Evolutionary conservation across 2,797 vertebrate species (phyloP), one percentile per base, ranked within the genome.

Genomic region (Champsocephalus esox): DNA sequence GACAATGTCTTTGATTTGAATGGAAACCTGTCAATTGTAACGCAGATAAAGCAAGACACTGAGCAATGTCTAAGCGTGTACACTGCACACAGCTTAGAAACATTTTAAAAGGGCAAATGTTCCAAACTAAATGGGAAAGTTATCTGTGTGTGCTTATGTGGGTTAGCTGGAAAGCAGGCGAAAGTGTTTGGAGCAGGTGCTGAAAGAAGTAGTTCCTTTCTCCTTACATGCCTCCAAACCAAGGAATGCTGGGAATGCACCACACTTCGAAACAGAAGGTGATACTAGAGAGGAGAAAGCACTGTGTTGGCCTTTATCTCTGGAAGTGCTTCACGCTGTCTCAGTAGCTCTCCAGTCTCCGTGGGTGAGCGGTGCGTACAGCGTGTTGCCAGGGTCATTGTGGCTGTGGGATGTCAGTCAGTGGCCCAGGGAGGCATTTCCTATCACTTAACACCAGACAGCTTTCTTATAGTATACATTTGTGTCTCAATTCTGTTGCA

Each of bases 211-310:
- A 16, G 34, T 58, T 70, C 64, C 50, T 83, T 82, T 79, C 63
- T 78, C 74, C 80, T 66, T 11, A 5, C 50, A 44, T 81, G 56
- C 66, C 64, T 86, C 64, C 79, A 67, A 17, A 57, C 63, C 1
- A 4, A 72, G 59, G 73, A 79, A 91, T 91, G 88, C 73, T 46
- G 72, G 72, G 88, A 89, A 90, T 87, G 71, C 62, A n/a, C 41
- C 19, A 12, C 74, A 46, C 79, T 59, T 71, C n/a, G 70, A 58
- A 75, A 59, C 44, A 46, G 66, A 74, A 79, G 54, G 67, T 84
- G 70, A 75, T 55, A 54, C 58, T 55, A n/a, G 43, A 1, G 11
- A 76, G 63, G 28, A 9, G 8, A 38, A 38, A 38, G 68, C 38
- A 12, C 28, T 12, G 45, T 17, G 34, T n/a, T 8, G 62, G 68